Evolutionary conservation across 2,113 vertebrate genomes (phyloP).

Genomic region (Anseranas semipalmata): DNA sequence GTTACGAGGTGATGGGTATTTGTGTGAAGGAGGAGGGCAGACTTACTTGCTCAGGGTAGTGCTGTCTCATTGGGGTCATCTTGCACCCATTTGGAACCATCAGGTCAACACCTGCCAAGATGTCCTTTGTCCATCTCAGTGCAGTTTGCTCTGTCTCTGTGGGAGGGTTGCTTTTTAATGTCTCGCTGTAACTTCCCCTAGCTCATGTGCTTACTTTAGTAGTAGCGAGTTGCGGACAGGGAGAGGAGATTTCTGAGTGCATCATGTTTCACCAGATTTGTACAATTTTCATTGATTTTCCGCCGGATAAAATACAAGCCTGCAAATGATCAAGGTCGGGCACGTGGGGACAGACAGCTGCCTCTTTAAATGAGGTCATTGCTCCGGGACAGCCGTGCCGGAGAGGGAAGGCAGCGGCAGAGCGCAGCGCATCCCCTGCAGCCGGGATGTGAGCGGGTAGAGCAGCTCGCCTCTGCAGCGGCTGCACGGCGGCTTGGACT

Average conservation of each 20-base stretch:
- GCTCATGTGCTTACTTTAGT: no score
- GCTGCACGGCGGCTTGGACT: neutral
- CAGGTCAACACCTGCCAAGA: neutral
- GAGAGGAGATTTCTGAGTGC: neutral
- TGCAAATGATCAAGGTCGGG: slow-evolving; percentile 28
- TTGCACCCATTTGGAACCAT: neutral
- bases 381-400: neutral
- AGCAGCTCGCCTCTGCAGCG: neutral
- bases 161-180: neutral
- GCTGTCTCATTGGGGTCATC: neutral
- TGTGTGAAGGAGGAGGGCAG: neutral
- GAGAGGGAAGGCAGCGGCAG: neutral
- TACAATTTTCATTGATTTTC: slow-evolving; percentile 51
- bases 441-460: neutral
- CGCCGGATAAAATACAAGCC: neutral
- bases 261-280: neutral
- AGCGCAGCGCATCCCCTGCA: neutral
- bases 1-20: neutral
- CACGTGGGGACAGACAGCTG: neutral
- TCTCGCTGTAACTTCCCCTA: neutral
- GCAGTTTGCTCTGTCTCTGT: neutral
- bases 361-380: slow-evolving; percentile 6
- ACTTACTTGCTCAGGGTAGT: neutral
- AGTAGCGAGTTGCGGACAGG: neutral
- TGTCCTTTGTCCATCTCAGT: neutral